Evolutionary conservation across 2,888 invertebrate genomes (phyloP).

Genomic region (Metopia argyrocephala): DNA sequence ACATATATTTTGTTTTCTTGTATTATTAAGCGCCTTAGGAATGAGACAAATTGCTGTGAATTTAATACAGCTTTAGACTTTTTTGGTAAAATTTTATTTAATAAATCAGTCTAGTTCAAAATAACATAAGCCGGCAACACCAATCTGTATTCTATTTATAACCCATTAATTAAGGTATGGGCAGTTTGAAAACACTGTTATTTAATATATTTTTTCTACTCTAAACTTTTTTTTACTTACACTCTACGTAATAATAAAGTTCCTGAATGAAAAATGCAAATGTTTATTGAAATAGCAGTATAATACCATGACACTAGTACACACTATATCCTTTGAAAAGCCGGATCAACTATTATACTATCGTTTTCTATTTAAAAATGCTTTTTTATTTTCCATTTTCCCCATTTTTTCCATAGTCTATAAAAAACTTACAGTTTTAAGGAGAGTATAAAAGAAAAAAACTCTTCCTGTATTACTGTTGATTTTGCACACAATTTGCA

Average conservation of each 20-base stretch:
- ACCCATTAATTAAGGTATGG: too few species aligned
- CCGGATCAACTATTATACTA: slow-evolving; percentile 31
- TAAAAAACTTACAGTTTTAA: neutral
- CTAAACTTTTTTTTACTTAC: neutral
- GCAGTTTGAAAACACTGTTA: too few species aligned
- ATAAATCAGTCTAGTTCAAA: too few species aligned
- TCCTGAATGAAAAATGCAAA: slow-evolving; percentile 18
- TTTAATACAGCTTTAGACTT: too few species aligned
- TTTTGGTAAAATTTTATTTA: too few species aligned
- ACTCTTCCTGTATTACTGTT: slow-evolving; percentile 56
- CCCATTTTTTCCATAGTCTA: neutral
- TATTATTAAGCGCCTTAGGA: too few species aligned
- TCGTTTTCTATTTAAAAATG: slow-evolving; percentile 19
- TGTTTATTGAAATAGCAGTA: slow-evolving; percentile 14
- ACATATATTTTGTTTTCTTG: too few species aligned
- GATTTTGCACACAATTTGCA: slow-evolving; percentile 56
- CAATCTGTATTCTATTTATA: too few species aligned
- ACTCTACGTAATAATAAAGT: neutral
- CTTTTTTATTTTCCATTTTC: neutral
- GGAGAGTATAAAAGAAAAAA: neutral
- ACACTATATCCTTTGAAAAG: slow-evolving; percentile 9
- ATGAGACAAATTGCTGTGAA: too few species aligned
- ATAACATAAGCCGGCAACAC: too few species aligned
- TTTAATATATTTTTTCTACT: too few species aligned
- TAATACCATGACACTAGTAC: neutral